These are phyloP conservation scores for Euclidia mi DNA, from an alignment of 2,888 invertebrate genomes.

Conservation along the genomic window DNA sequence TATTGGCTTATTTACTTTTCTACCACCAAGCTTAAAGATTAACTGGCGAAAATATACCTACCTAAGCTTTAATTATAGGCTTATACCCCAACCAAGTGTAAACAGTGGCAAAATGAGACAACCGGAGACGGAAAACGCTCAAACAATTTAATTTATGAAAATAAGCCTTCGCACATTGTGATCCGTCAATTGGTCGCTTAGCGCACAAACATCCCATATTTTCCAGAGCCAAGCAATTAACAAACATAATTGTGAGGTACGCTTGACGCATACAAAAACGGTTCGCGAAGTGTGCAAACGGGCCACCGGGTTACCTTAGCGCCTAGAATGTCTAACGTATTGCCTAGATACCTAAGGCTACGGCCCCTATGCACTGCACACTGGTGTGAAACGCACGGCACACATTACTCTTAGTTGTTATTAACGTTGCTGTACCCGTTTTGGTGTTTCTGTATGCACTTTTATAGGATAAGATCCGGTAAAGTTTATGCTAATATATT, in stretches of 20 bases:
- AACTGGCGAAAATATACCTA: no score
- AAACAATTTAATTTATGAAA: slow-evolving; percentile 4
- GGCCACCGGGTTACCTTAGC: slow-evolving; percentile 82
- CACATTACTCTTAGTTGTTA: slow-evolving; percentile 58
- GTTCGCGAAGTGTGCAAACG: slow-evolving; percentile 76
- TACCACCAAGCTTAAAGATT: no score
- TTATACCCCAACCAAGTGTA: no score
- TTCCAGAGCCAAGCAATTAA: slow-evolving; percentile 49
- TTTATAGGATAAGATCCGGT: no score
- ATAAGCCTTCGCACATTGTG: slow-evolving; percentile 13
- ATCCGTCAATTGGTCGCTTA: slow-evolving; percentile 11
- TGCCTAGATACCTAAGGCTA: slow-evolving; percentile 53
- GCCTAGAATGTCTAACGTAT: slow-evolving; percentile 70
- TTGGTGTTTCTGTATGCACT: slow-evolving; percentile 4
- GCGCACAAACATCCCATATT: slow-evolving; percentile 31
- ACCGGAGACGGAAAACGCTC: not conserved
- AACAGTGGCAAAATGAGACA: no score
- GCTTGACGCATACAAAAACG: slow-evolving; percentile 59
- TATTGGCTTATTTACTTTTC: no score
- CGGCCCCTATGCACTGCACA: slow-evolving; percentile 51
- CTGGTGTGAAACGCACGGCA: slow-evolving; percentile 71
- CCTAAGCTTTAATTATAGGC: no score
- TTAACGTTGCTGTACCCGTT: slow-evolving; percentile 36
- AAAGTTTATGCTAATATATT: no score
- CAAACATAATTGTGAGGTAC: slow-evolving; percentile 62